Percentiles rank a stretch among this genome's conserved stretches.
phyloP scores from a whole-genome alignment of 2,113 vertebrate species.

The Rhinogobius similis region DNA sequence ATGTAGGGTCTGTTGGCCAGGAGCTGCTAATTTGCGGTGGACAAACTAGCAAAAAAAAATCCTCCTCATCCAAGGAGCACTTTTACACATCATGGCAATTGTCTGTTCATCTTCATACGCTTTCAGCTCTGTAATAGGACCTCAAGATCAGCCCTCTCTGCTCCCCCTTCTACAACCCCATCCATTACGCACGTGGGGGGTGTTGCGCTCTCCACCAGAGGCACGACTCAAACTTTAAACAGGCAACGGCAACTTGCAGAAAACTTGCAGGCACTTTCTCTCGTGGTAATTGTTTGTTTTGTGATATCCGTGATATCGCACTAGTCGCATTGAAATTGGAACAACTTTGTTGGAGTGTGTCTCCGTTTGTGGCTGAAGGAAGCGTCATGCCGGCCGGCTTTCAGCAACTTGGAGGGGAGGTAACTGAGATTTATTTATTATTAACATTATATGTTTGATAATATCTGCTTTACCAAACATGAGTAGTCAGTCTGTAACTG shows the following conservation, averaged over 20 bases:
- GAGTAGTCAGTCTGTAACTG: background rate
- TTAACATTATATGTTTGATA: background rate
- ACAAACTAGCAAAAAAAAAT: background rate
- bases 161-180: background rate
- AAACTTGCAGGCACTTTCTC: background rate
- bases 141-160: conserved; percentile 42
- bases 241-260: conserved; percentile 24
- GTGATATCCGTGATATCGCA: conserved; percentile 8
- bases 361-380: conserved; percentile 26
- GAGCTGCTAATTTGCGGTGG: background rate
- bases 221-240: conserved; percentile 47
- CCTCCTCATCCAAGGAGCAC: background rate
- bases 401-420: conserved; percentile 80
- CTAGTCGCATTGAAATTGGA: background rate
- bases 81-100: background rate
- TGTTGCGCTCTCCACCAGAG: conserved; percentile 49
- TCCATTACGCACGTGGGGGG: conserved; percentile 27
- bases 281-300: conserved; percentile 14
- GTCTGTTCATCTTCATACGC: background rate
- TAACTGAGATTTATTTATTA: conserved; percentile 32
- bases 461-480: background rate
- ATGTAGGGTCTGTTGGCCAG: background rate
- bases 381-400: conserved; percentile 78
- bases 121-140: conserved; percentile 44
- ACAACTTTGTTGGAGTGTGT: conserved; percentile 30